Evolutionary conservation across 2,888 invertebrate species (phyloP), one percentile per base, ranked within the genome.

Genomic region (Ectemnius lituratus): DNA sequence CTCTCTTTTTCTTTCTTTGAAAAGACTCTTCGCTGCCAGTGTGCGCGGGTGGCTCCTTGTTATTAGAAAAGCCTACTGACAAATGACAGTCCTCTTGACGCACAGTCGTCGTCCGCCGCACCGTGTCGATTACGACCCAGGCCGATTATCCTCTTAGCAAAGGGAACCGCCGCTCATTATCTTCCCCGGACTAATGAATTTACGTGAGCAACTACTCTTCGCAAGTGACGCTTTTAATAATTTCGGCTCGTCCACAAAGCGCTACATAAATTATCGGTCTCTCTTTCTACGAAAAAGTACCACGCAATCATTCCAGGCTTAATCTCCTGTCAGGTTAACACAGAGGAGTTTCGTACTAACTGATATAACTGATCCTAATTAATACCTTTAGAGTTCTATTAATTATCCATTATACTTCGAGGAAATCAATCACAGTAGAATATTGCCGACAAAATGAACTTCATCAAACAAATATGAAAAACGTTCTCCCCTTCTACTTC

Each of bases 1-100:
- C 37, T 37, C 37, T 37, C 37, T 37, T 37, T 11, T 37, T 11
- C 8, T 8, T 37, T 37, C 8, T 8, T 37, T 37, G 4, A 5
- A 11, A 37, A 37, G 8, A 37, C 6, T 37, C 37, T 11, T 37
- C 37, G 73, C 65, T 61, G 67, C 27, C 63, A 16, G 68, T 73
- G 70, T 64, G 49, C 65, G 67, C 16, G 16, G 69, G 68, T 23
- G 67, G 62, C 79, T 47, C 63, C 68, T 73, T 73, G 84, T 84
- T 84, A 84, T 84, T 84, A 84, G 78, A 79, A 76, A 70, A 78
- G 80, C 73, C 80, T 75, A 77, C 76, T 85, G 84, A 84, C 75
- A 85, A 85, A 84, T 81, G 79, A 64, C 70, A 59, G 45, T 46
- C 20, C 56, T 56, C 68, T 66, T 70, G 83, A 84, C 83, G 77